Evolutionary conservation across 2,113 vertebrate species (phyloP).

Genomic region (Labeo catla): DNA sequence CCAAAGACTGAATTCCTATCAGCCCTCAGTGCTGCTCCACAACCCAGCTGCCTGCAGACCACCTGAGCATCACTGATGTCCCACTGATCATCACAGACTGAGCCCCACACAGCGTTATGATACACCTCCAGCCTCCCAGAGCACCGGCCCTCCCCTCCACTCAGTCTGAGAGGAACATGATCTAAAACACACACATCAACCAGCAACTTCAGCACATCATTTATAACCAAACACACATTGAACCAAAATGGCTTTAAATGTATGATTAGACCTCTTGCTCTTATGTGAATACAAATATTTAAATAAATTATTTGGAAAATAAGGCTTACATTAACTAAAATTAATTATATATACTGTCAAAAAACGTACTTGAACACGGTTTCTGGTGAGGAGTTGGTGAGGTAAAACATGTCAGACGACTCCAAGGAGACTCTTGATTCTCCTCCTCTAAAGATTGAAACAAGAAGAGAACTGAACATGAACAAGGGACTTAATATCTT

Average conservation of each 20-base stretch:
- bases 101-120: constrained; percentile 34
- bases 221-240: too few species aligned
- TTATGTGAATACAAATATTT: too few species aligned
- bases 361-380: background rate
- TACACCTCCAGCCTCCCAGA: constrained; percentile 53
- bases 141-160: constrained; percentile 32
- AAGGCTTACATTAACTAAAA: too few species aligned
- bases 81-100: constrained; percentile 56
- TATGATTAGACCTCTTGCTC: too few species aligned
- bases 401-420: background rate
- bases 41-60: constrained; percentile 59
- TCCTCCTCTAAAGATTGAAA: background rate
- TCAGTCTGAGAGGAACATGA: constrained; percentile 9
- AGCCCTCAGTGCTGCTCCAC: constrained; percentile 47
- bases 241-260: too few species aligned
- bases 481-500: too few species aligned
- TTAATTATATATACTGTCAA: too few species aligned
- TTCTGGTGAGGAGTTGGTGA: background rate
- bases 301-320: too few species aligned
- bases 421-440: background rate
- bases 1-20: too few species aligned
- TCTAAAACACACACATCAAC: constrained; percentile 9
- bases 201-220: too few species aligned
- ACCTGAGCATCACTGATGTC: constrained; percentile 51
- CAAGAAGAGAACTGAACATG: too few species aligned